These are phyloP conservation scores for Peromyscus attwateri DNA, from an alignment of 2,797 vertebrate species.

Conservation along the genomic window DNA sequence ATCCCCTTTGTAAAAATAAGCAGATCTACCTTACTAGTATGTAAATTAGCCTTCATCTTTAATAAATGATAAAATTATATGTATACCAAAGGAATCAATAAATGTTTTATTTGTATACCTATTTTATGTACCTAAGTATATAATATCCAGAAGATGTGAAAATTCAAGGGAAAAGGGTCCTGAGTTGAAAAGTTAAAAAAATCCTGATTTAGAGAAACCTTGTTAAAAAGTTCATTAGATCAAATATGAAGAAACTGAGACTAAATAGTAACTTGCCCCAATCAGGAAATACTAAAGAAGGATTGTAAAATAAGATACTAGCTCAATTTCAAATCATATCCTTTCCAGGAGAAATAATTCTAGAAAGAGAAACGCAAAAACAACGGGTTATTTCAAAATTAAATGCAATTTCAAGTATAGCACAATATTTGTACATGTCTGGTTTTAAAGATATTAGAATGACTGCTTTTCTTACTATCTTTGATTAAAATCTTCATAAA, in stretches of 20 bases:
- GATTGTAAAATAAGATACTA: constrained; percentile 47
- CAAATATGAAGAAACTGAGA: constrained; percentile 3
- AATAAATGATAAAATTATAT: not conserved
- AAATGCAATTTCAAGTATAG: constrained; percentile 6
- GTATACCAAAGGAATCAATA: not conserved
- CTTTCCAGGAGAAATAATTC: constrained; percentile 21
- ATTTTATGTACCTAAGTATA: not conserved
- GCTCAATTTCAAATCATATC: constrained; percentile 18
- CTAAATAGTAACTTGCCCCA: constrained; percentile 29
- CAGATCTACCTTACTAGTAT: not conserved
- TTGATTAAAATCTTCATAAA: constrained; percentile 45
- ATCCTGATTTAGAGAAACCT: not conserved
- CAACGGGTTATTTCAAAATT: constrained; percentile 54
- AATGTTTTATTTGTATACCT: not conserved
- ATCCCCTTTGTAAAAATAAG: not conserved
- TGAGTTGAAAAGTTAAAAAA: not conserved
- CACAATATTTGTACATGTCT: not conserved
- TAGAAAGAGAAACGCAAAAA: constrained; percentile 52
- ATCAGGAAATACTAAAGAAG: not conserved
- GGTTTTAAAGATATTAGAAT: constrained; percentile 38
- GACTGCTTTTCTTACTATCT: constrained; percentile 11
- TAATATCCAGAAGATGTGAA: not conserved
- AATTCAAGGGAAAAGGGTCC: not conserved
- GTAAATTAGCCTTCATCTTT: not conserved
- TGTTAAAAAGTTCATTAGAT: constrained; percentile 16